Evolutionary conservation across 2,888 invertebrate species (phyloP), one percentile per base, ranked within the genome.

Genomic region (Meta bourneti): DNA sequence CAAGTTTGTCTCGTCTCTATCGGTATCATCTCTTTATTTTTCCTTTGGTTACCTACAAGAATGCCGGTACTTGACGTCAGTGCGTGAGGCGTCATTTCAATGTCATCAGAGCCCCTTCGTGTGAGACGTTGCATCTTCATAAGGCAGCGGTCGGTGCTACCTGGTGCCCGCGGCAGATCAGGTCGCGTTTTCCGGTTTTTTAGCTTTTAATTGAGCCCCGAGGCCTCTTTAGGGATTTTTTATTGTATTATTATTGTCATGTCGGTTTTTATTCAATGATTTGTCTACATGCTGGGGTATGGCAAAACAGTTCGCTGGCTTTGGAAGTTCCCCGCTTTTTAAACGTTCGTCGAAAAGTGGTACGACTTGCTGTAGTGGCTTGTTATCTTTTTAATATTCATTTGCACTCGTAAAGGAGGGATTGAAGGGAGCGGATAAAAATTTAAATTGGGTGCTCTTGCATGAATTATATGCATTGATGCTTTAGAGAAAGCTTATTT

Each of bases 141-240:
- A 51, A 71, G n/a, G 19, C 51, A 16, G 8, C 49, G 48, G 71
- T 70, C 19, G 69, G 81, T 34, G 77, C 69, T n/a, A 49, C 70
- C 69, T 69, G 71, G 71, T 34, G 83, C 87, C 83, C 61, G 61
- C 70, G 91, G 91, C 86, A 52, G 87, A 72, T 54, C 91, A 78
- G 52, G 87, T 91, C 87, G 87, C 91, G 86, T 81, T 91, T 87
- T 81, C 78, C 54, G 86, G 54, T 82, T 89, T 89, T 89, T 89
- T 78, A 48, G 72, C 83, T 88, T 87, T 91, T 91, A 91, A 91
- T 91, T 91, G 74, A 82, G 87, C 91, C 91, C 79, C 48, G 74
- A 7, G 86, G 83, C 34, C 34, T 71, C n/a, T 52, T 13, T 34
- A 34, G 34, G 34, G 34, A 70, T 61, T 54, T 69, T 83, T 79